Conservation (phyloP, 2,113 vertebrate genomes). For the Candoia aspera region DNA sequence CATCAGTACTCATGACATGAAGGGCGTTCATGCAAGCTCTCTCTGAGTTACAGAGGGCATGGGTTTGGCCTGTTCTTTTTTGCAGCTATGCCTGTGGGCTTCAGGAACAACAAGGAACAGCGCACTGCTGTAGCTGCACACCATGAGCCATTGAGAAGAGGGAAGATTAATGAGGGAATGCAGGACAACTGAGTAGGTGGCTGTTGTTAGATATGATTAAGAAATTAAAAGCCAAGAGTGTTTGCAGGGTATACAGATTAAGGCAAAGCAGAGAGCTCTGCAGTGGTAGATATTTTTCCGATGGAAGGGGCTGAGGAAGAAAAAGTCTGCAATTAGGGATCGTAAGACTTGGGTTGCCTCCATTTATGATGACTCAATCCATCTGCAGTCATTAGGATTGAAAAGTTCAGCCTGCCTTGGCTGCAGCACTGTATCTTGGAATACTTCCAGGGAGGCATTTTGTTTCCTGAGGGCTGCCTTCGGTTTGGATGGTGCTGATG, state of each 20-base stretch:
- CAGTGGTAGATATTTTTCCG: neutral
- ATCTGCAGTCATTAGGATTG: neutral
- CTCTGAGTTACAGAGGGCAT: neutral
- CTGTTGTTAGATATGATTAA: slow-evolving; percentile 44
- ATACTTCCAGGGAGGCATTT: neutral
- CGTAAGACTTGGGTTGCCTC: neutral
- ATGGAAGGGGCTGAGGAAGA: neutral
- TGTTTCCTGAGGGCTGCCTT: neutral
- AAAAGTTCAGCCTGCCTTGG: neutral
- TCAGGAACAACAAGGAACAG: neutral
- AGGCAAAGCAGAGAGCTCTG: neutral
- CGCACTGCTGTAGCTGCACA: slow-evolving; percentile 25
- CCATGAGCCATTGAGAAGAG: slow-evolving; percentile 34
- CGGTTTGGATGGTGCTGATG: neutral
- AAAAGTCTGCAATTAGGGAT: neutral
- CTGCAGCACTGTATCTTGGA: neutral
- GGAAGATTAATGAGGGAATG: slow-evolving; percentile 52
- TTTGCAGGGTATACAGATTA: neutral
- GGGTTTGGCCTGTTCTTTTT: slow-evolving; percentile 11
- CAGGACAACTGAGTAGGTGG: slow-evolving; percentile 24
- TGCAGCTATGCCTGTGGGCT: slow-evolving; percentile 25
- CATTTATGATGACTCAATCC: neutral
- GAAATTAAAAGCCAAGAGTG: slow-evolving; percentile 37
- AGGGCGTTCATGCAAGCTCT: neutral
- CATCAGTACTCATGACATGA: too few relatives aligned